phyloP scores from a whole-genome alignment of 2,797 vertebrate species.

The Schizopygopsis pylzovi region DNA sequence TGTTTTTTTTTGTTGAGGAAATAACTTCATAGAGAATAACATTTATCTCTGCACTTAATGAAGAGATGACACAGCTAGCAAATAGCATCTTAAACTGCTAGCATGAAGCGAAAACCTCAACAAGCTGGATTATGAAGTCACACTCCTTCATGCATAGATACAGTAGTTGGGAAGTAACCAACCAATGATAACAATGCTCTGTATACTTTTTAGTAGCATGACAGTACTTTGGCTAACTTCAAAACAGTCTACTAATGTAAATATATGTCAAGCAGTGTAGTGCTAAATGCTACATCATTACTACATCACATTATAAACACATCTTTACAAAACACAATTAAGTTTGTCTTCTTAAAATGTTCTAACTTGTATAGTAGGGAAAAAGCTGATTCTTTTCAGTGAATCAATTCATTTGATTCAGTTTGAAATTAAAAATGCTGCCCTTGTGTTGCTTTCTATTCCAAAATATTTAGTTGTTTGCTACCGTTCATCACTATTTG shows the following conservation, averaged over 20 bases:
- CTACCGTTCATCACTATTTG: not conserved
- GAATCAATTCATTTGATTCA: not conserved
- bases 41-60: not conserved
- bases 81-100: slow-evolving; percentile 4
- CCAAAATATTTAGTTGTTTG: not conserved
- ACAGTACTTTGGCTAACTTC: not conserved
- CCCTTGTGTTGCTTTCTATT: not conserved
- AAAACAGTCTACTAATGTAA: not conserved
- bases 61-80: not conserved
- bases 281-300: not conserved
- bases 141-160: not conserved
- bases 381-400: not conserved
- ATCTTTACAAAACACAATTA: not conserved
- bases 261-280: not conserved
- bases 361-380: not conserved
- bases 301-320: not conserved
- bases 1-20: slow-evolving; percentile 1
- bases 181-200: not conserved
- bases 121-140: not conserved
- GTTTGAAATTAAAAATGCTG: not conserved
- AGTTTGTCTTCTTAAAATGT: not conserved
- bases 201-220: not conserved
- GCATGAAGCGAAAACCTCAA: not conserved
- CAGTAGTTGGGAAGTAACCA: not conserved
- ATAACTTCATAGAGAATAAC: slow-evolving; percentile 22